Conservation (phyloP, 2,797 vertebrate species). For the Caiman crocodilus region DNA sequence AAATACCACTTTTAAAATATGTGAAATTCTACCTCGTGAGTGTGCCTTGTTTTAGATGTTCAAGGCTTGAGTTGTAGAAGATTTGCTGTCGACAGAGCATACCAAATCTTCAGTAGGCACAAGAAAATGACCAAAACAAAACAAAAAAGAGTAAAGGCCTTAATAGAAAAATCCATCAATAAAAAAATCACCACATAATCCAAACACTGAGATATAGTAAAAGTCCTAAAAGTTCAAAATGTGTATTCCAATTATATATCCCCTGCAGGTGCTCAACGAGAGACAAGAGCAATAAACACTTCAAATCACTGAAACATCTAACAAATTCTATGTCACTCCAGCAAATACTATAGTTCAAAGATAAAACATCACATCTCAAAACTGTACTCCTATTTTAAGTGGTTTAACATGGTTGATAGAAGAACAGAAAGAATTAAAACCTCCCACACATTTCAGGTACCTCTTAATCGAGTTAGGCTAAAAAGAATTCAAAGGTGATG, state of each 20-base stretch:
- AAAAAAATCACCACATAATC: conserved; percentile 24
- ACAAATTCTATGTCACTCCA: background rate
- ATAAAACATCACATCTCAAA: background rate
- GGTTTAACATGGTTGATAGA: background rate
- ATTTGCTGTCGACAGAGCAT: background rate
- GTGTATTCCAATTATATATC: conserved; percentile 2
- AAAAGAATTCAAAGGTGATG: background rate
- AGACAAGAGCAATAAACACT: conserved; percentile 26
- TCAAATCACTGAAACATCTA: background rate
- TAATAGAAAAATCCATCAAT: conserved; percentile 15
- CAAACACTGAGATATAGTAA: background rate
- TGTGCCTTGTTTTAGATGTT: background rate
- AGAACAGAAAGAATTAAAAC: background rate
- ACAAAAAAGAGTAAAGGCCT: background rate
- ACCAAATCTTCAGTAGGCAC: background rate
- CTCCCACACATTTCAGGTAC: background rate
- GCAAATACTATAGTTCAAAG: background rate
- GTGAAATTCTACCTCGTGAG: background rate
- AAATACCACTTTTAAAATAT: conserved; percentile 19
- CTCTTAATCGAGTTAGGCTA: background rate
- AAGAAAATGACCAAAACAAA: conserved; percentile 12
- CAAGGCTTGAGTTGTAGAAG: background rate
- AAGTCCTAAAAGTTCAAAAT: conserved; percentile 11
- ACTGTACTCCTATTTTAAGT: background rate
- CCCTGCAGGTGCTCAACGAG: conserved; percentile 17